A percentile compares a stretch with the other conserved stretches of the same genome.
phyloP scores from a whole-genome alignment of 2,113 vertebrate species.

The Corythornis madagascariensis region DNA sequence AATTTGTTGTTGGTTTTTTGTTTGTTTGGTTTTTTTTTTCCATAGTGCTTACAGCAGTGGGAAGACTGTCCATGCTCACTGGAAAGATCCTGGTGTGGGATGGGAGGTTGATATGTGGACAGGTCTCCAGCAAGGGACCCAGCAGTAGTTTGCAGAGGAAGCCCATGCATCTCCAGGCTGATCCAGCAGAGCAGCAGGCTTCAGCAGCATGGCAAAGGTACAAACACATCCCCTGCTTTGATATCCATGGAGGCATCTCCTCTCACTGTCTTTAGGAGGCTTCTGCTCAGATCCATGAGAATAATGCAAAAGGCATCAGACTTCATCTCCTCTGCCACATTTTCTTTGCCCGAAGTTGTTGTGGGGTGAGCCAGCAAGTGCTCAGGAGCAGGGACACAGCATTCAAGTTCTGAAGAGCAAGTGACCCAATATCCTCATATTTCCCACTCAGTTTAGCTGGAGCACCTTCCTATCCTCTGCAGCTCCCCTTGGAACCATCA shows the following conservation, averaged over 20 bases:
- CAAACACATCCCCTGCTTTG: not conserved
- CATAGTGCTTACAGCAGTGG: not conserved
- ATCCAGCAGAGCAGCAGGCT: not conserved
- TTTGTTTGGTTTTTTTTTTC: not conserved
- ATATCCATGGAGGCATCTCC: not conserved
- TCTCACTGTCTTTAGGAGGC: not conserved
- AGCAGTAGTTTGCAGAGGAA: not conserved
- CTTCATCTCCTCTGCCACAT: not conserved
- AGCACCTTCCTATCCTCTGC: not conserved
- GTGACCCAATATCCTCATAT: not conserved
- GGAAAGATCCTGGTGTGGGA: not conserved
- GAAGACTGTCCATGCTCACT: not conserved
- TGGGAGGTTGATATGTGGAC: not conserved
- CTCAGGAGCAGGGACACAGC: too few species aligned
- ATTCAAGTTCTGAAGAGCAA: not conserved
- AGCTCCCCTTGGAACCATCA: not conserved
- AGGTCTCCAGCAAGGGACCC: not conserved
- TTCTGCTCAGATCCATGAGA: not conserved
- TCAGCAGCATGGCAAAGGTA: not conserved
- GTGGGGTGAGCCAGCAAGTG: rapidly evolving
- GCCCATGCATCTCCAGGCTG: not conserved
- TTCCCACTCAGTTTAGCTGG: not conserved
- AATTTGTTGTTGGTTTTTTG: not conserved
- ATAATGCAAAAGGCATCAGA: not conserved
- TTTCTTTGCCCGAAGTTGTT: not conserved